Evolutionary conservation across 1,140 invertebrate species (phyloP).

Genomic region (Ceratina japonica): DNA sequence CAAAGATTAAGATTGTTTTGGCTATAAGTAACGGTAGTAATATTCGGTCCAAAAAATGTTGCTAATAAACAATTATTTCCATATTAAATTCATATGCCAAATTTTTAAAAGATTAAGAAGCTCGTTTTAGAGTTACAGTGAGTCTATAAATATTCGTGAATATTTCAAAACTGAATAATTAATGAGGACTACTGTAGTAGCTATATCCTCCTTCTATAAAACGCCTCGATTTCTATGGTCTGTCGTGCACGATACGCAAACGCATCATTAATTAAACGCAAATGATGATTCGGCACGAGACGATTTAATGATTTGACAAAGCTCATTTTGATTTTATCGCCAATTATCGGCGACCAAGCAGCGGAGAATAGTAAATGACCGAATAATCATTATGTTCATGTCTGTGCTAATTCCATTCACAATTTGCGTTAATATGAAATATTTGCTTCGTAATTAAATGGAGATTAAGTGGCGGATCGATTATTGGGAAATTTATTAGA

Average conservation of each 20-base stretch:
- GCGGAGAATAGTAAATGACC: constrained; percentile 11
- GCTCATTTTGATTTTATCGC: not conserved
- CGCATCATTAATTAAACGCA: not conserved
- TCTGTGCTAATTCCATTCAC: not conserved
- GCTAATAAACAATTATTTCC: too few species aligned
- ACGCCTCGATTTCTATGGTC: too few species aligned
- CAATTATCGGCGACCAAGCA: constrained; percentile 1
- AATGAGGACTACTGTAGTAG: too few species aligned
- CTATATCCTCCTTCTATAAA: too few species aligned
- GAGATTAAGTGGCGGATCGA: not conserved
- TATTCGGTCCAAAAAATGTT: too few species aligned
- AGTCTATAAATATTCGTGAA: too few species aligned
- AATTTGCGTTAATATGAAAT: not conserved
- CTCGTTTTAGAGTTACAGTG: too few species aligned
- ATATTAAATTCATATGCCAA: too few species aligned
- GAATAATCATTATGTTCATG: not conserved
- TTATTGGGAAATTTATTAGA: not conserved
- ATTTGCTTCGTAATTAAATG: not conserved
- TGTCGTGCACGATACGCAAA: not conserved
- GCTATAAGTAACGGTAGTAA: too few species aligned
- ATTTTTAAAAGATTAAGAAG: too few species aligned
- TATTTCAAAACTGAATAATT: too few species aligned
- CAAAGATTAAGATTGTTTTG: not conserved
- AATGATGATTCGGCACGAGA: not conserved
- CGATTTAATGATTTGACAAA: not conserved